Evolutionary conservation across 2,888 invertebrate species (phyloP), one percentile per base, ranked within the genome.

Genomic region (Timema cristinae): DNA sequence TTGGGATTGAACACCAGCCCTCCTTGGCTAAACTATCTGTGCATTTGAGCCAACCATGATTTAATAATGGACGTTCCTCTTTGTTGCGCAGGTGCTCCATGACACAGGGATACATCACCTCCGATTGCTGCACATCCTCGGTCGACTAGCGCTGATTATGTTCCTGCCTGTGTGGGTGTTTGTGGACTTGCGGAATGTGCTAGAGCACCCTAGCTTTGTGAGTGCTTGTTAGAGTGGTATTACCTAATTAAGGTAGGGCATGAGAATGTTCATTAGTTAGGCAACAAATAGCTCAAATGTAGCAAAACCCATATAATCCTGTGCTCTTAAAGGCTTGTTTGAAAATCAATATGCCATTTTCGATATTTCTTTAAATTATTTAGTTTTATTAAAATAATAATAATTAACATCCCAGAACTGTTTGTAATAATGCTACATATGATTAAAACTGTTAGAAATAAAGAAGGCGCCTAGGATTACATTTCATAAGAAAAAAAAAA

Each of bases 91-190:
- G 91, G 89, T 93, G 71, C 84, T 95, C 76, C 89, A 90, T 79
- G 96, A 95, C 78, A 94, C 95, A 1, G 91, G 92, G 71, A 89
- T 95, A 78, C 97, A 97, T 84, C 97, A 95, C 82, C 85, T 98
- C 78, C 87, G 95, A 63, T 86, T 98, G 77, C 85, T 98, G 59
- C 88, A 91, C 77, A 84, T 93, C 74, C 86, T 97, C 70, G 93
- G 94, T 61, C 87, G 91, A 77, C 83, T 94, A 73, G 91, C 95
- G 67, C 85, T 94, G 71, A 83, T 90, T 76, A 88, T 94, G 85
- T 94, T 96, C 80, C 81, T 91, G 75, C 97, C 97, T 59, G 84
- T 94, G 77, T 96, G 96, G 96, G 76, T 92, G 51, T 83, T 88
- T 76, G 85, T 88, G 74, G 94, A 94, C 82, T 84, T 90, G 67